Evolutionary conservation across 1,140 invertebrate genomes (phyloP).

Genomic region (Cylas formicarius): DNA sequence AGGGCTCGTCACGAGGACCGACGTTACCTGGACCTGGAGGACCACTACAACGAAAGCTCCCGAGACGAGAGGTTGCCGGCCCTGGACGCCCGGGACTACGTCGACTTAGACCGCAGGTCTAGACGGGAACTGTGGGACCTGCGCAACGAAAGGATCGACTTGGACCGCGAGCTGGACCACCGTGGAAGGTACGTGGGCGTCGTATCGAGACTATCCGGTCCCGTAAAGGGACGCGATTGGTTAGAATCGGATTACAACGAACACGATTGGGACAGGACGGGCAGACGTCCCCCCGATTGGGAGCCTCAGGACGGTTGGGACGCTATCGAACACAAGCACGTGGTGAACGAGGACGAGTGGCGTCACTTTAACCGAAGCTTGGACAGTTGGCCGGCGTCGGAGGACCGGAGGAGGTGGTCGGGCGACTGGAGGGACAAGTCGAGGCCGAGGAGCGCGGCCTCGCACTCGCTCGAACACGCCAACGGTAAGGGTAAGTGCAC

Average conservation of each 20-base stretch:
- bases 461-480: constrained; percentile 23
- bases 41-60: constrained; percentile 32
- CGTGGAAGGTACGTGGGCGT: neutral
- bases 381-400: constrained; percentile 35
- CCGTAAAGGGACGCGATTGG: constrained; percentile 26
- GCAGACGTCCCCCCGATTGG: constrained; percentile 34
- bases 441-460: constrained; percentile 35
- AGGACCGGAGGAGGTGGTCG: constrained; percentile 36
- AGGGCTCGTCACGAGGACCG: constrained; percentile 32
- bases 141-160: constrained; percentile 28
- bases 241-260: constrained; percentile 32
- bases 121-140: constrained; percentile 37
- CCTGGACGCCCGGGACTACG: constrained; percentile 31
- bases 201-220: neutral
- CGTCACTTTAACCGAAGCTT: constrained; percentile 33
- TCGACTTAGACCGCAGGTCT: constrained; percentile 30
- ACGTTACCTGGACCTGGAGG: constrained; percentile 35
- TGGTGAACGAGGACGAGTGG: constrained; percentile 36
- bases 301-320: constrained; percentile 31
- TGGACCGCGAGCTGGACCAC: constrained; percentile 16
- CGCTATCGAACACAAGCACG: constrained; percentile 20
- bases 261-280: constrained; percentile 35
- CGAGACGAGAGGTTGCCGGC: constrained; percentile 34
- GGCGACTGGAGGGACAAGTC: constrained; percentile 34
- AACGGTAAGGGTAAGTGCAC: constrained; percentile 16